Conservation (phyloP, 2,888 invertebrate species). For the Deilephila elpenor region DNA sequence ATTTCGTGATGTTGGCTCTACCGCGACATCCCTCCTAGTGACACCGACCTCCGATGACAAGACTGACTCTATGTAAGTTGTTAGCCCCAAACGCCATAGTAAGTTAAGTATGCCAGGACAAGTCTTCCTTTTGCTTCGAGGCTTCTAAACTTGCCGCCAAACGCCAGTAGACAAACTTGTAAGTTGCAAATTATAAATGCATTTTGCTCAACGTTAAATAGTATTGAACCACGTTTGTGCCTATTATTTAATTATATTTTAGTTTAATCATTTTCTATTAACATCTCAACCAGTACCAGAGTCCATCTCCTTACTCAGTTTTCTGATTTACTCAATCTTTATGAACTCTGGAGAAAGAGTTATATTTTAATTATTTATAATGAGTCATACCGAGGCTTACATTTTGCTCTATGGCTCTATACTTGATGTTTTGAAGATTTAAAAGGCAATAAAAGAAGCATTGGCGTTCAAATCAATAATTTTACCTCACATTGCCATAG, state of each 20-base stretch:
- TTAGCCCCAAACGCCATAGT: constrained; percentile 76
- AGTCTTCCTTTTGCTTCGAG: constrained; percentile 54
- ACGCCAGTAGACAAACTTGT: constrained; percentile 45
- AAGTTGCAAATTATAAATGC: constrained; percentile 42
- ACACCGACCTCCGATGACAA: constrained; percentile 79
- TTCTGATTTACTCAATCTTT: background rate
- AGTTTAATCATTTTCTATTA: background rate
- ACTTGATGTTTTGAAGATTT: background rate
- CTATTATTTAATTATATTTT: constrained; percentile 1
- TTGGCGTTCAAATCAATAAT: background rate
- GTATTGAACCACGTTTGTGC: background rate
- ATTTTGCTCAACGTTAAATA: constrained; percentile 18
- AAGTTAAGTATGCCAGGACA: constrained; percentile 51
- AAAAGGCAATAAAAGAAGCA: background rate
- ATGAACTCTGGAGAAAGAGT: background rate
- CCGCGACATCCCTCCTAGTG: constrained; percentile 64
- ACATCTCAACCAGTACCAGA: no score
- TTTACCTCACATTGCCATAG: constrained; percentile 5
- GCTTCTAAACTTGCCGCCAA: constrained; percentile 46
- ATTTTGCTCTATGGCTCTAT: background rate
- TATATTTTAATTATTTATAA: background rate
- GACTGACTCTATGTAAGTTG: constrained; percentile 80
- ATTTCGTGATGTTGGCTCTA: constrained; percentile 89
- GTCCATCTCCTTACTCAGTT: no score
- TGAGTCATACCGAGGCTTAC: background rate